Percentiles rank a stretch among this genome's conserved stretches.
Conservation (phyloP, 92 coral and sea anemone species). For the Bergia sp. region DNA sequence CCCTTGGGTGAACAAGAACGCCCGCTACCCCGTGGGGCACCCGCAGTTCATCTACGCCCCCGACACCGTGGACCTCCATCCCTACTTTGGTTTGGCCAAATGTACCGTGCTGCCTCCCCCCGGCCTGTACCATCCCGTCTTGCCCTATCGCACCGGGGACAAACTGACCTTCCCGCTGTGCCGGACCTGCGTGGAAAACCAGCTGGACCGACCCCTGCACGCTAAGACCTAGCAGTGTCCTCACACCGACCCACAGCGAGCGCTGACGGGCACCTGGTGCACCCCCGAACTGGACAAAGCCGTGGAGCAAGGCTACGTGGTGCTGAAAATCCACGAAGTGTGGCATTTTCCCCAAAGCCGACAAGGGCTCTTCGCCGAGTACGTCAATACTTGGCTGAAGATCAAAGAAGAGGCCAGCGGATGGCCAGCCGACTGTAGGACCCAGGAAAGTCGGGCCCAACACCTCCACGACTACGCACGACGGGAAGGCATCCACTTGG, state of each 20-base stretch:
- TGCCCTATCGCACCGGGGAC: conserved; percentile 20
- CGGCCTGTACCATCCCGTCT: conserved; percentile 29
- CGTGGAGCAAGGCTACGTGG: conserved; percentile 25
- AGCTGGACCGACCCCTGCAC: background rate
- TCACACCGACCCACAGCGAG: conserved; percentile 24
- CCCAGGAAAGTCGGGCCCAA: conserved; percentile 21
- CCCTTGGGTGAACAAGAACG: conserved; percentile 33
- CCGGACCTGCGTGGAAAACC: conserved; percentile 6
- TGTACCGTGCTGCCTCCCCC: conserved; percentile 18
- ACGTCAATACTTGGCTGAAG: background rate
- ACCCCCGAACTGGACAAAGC: conserved; percentile 1
- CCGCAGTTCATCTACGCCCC: conserved; percentile 1
- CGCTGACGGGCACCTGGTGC: background rate
- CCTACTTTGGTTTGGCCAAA: too few species aligned
- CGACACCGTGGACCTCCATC: background rate
- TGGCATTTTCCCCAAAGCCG: conserved; percentile 34
- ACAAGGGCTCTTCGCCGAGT: background rate
- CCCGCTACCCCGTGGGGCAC: conserved; percentile 45
- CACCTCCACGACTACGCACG: conserved; percentile 33
- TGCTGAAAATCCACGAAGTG: conserved; percentile 33
- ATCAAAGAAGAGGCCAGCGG: conserved; percentile 6
- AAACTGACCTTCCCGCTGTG: conserved; percentile 43
- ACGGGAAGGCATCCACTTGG: conserved; percentile 14
- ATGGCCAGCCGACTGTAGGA: background rate
- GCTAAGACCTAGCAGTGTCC: background rate